Base-by-base conservation (phyloP, 1,140 invertebrate species). In the Belonocnema kinseyi region DNA sequence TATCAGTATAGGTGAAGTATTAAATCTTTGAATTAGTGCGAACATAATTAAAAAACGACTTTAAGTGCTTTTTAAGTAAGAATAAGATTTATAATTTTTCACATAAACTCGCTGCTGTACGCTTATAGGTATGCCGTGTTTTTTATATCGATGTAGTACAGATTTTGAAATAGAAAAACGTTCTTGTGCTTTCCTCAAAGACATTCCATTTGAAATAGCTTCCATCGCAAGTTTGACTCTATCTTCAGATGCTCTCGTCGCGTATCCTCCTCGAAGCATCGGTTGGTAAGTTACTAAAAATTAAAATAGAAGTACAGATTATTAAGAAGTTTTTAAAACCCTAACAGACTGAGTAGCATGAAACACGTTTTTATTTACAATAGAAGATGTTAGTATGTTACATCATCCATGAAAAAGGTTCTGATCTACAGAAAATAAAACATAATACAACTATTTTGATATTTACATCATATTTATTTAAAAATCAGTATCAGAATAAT, bases 181-280 rank as follows among this genome's bases (percentile, higher is more conserved):
- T 10, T 79, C 72, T 3, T 82, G 88, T 6, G 87, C 88, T 73
- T 87, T 87, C 74, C 90, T 85, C 19, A 91, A 74, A 0, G 90
- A 89, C 82, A 91, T 85, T 8, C 89, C 89, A n/a, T 78, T 77
- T n/a, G 77, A 76, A 5, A 90, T 83, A 2, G 88, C 88, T 7
- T 86, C 82, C 73, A 90, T 77, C 0, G 90, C 88, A 3, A 53
- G 71, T 50, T 73, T 78, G 19, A 79, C 73, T 14, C 11, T 46
- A 12, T 80, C 50, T 10, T 52, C 40, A 85, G 71, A 8, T 75
- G 52, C 77, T 84, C 84, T n/a, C 40, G 77, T 61, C 10, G 72
- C 72, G 50, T 74, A 72, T 66, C 54, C 82, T 66, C 52, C 82
- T 14, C 54, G 72, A 72, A 82, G 81, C 54, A 52, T 80, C 50